phyloP scores from a whole-genome alignment of 2,888 invertebrate genomes.

The Sarcophaga variegata region DNA sequence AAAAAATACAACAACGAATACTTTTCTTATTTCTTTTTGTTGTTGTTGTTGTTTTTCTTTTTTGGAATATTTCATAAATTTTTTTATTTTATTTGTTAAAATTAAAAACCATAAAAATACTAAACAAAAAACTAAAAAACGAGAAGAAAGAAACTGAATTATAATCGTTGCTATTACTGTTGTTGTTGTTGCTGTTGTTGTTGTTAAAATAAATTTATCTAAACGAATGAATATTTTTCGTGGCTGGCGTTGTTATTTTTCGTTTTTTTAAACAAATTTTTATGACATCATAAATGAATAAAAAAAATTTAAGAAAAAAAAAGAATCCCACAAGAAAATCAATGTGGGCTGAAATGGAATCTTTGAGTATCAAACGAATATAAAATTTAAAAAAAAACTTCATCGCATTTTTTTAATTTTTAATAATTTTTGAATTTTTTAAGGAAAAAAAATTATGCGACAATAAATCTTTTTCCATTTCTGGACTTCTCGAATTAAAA shows the following conservation, averaged over 20 bases:
- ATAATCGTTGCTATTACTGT: not conserved
- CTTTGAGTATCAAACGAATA: not conserved
- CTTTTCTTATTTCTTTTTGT: not conserved
- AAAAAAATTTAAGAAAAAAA: no score
- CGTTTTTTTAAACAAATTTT: constrained; percentile 7
- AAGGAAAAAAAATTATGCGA: not conserved
- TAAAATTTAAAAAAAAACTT: no score
- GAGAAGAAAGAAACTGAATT: constrained; percentile 31
- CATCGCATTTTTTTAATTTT: no score
- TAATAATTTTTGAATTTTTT: no score
- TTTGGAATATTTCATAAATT: constrained; percentile 10
- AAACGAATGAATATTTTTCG: not conserved
- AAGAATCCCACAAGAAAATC: not conserved
- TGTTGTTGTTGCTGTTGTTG: not conserved
- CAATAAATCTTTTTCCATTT: no score
- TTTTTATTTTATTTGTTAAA: constrained; percentile 44
- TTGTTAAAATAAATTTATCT: constrained; percentile 8
- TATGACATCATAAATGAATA: constrained; percentile 54
- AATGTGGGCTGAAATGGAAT: not conserved
- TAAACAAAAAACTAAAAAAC: constrained; percentile 10
- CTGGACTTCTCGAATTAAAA: no score
- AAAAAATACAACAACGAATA: constrained; percentile 19
- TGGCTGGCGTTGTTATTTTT: not conserved
- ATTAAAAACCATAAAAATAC: constrained; percentile 46
- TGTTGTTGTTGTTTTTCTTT: no score